These are phyloP conservation scores for Halcyon chelicuti DNA, from an alignment of 2,797 vertebrate species.

Conservation along the genomic window DNA sequence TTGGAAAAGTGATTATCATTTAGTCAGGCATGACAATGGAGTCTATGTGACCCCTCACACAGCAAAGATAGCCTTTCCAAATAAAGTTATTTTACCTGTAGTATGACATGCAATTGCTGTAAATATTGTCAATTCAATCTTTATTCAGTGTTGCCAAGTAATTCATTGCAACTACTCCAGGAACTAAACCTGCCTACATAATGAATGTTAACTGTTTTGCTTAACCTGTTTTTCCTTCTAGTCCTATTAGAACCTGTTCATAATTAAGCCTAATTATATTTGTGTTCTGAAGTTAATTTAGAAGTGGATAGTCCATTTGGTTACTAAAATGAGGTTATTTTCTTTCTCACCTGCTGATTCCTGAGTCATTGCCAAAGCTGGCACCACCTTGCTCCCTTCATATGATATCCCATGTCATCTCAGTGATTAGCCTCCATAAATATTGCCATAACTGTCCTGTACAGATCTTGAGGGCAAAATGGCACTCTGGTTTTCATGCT, in stretches of 20 bases:
- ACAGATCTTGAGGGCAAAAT: neutral
- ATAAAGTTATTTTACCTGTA: neutral
- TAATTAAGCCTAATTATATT: slow-evolving; percentile 15
- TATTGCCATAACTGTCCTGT: neutral
- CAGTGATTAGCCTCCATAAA: neutral
- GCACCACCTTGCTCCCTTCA: neutral
- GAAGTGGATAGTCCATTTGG: neutral
- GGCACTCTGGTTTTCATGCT: neutral
- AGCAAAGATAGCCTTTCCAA: neutral
- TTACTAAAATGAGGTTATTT: neutral
- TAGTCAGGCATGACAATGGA: neutral
- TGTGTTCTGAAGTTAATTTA: neutral
- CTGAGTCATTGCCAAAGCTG: neutral
- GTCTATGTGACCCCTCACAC: neutral
- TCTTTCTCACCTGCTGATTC: neutral
- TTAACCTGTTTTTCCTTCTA: neutral
- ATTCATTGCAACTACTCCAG: neutral
- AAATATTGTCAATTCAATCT: neutral
- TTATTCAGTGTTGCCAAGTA: neutral
- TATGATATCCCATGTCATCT: neutral
- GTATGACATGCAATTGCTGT: neutral
- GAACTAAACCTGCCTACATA: neutral
- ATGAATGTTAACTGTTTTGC: slow-evolving; percentile 1
- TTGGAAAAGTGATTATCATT: neutral
- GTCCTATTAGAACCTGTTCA: neutral